Percentiles rank a stretch among this genome's conserved stretches.
These are phyloP conservation scores for Phrynocephalus guinanensis DNA, from an alignment of 2,797 vertebrate genomes.

Conservation along the genomic window DNA sequence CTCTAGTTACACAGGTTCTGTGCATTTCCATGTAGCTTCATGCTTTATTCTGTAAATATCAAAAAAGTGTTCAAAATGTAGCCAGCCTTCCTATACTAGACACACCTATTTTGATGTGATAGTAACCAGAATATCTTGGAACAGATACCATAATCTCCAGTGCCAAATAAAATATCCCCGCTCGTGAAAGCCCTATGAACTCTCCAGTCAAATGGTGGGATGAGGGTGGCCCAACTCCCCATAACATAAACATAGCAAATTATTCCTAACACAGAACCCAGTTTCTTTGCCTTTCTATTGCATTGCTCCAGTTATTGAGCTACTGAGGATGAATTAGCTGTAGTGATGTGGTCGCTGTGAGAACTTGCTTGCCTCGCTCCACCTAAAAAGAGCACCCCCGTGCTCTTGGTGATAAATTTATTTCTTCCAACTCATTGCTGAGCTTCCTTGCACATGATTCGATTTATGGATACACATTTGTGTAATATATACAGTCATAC, in stretches of 20 bases:
- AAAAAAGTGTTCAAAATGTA: background rate
- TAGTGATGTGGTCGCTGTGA: background rate
- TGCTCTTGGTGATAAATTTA: background rate
- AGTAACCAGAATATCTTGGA: no score
- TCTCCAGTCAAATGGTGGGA: background rate
- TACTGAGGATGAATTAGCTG: background rate
- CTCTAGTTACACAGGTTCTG: background rate
- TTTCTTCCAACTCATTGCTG: background rate
- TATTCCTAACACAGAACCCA: background rate
- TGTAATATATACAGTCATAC: conserved; percentile 8
- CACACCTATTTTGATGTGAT: background rate
- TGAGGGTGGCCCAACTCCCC: background rate
- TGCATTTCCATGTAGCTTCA: background rate
- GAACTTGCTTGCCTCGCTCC: background rate
- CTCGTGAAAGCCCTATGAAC: background rate
- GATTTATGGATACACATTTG: conserved; percentile 9
- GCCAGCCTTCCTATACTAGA: background rate
- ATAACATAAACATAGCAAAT: background rate
- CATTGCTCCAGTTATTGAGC: background rate
- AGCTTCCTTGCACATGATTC: background rate
- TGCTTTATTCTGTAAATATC: background rate
- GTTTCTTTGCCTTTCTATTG: background rate
- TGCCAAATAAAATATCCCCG: background rate
- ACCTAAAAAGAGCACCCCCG: background rate
- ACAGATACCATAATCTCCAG: background rate